Base-by-base conservation (phyloP, 2,888 invertebrate genomes). In the Dexiosoma caninum region DNA sequence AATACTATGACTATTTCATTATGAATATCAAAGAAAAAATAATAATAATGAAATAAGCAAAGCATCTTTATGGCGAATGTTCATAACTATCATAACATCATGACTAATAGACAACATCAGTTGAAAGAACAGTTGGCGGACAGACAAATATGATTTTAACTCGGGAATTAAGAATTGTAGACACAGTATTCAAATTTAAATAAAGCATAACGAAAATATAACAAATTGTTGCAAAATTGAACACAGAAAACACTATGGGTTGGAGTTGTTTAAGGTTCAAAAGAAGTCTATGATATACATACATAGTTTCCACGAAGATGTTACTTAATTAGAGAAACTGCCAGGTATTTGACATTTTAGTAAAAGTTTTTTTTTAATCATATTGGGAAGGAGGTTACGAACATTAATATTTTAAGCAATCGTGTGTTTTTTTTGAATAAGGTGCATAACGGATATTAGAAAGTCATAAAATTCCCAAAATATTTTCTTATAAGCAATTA, bases 11-110 rank as follows among this genome's bases (percentile, higher is more conserved):
- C 0, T 14, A n/a, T 19, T 44, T 69, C 40, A 59, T 74, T 23
- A 12, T 44, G 27, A 53, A 64, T 27, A 57, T 69, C 37, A 30
- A 62, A 53, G n/a, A 14, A 53, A 42, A 21, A 42, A n/a, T n/a
- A n/a, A 32, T 35, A 32, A 49, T 14, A 14, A 30, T n/a, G 40
- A 59, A 19, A 7, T 27, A 51, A 53, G 72, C 35, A 70, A 72
- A 79, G 64, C 57, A 79, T 80, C 75, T 75, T 75, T 66, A 40
- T 64, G 42, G 70, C 79, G 70, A 79, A 70, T 79, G 75, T 53
- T 78, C 46, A 78, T 79, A 51, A 59, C 49, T 60, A 74, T 35
- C 66, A n/a, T n/a, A n/a, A n/a, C n/a, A 46, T 57, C 74, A 64
- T 70, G 57, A 79, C 64, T 64, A 75, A 75, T 66, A 57, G 44